A percentile compares a stretch with the other conserved stretches of the same genome.
These are phyloP conservation scores for Palloptera scutellata DNA, from an alignment of 2,888 invertebrate species.

Conservation along the genomic window DNA sequence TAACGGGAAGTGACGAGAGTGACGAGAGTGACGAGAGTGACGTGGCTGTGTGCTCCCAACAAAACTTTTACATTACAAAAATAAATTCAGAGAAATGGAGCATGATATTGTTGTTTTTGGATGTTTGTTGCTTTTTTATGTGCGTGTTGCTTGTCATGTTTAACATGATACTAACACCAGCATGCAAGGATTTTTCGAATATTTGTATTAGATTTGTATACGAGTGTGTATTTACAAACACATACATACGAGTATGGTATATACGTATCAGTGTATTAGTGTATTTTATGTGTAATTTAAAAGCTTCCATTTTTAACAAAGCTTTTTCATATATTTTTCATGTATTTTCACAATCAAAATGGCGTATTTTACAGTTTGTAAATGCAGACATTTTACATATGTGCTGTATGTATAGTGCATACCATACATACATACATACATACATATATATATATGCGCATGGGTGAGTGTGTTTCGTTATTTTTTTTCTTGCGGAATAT, in stretches of 20 bases:
- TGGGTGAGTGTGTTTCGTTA: neutral
- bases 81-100: too few relatives aligned
- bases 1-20: too few relatives aligned
- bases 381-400: conserved; percentile 13
- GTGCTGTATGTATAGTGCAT: neutral
- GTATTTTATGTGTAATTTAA: conserved; percentile 17
- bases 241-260: conserved; percentile 29
- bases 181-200: conserved; percentile 22
- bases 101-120: neutral
- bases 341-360: conserved; percentile 18
- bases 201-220: too few relatives aligned
- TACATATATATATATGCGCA: neutral
- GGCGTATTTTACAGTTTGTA: conserved; percentile 30
- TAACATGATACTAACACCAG: conserved; percentile 47
- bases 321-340: neutral
- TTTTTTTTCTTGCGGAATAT: conserved; percentile 1
- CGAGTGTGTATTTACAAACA: conserved; percentile 4
- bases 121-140: conserved; percentile 40
- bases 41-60: too few relatives aligned
- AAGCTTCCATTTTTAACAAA: conserved; percentile 7
- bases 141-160: conserved; percentile 48
- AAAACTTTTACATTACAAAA: too few relatives aligned
- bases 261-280: conserved; percentile 11
- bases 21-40: too few relatives aligned
- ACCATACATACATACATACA: neutral